Percentiles rank a stretch among this genome's conserved stretches.
Conservation (phyloP, 2,113 vertebrate species). For the Semnopithecus entellus region DNA sequence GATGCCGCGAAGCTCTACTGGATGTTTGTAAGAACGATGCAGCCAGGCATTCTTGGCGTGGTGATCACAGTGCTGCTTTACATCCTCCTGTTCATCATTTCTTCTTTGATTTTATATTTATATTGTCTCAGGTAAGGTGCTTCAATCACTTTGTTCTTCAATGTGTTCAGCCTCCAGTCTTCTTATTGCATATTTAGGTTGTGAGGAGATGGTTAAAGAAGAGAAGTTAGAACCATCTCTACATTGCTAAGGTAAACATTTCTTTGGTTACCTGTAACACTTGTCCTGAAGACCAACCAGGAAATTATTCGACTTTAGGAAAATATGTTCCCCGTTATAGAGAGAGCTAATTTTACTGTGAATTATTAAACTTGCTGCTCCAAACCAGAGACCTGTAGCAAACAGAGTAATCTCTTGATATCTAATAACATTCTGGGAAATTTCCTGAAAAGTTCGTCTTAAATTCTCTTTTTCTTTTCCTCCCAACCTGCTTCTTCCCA, state of each 20-base stretch:
- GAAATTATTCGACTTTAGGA: background rate
- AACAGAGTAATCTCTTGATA: background rate
- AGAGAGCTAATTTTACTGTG: background rate
- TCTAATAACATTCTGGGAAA: background rate
- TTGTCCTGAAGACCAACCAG: background rate
- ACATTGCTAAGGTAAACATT: background rate
- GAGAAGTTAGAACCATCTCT: background rate
- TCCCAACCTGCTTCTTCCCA: background rate
- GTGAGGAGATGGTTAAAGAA: background rate
- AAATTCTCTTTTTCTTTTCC: background rate
- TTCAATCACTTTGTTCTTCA: background rate
- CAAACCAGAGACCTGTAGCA: background rate
- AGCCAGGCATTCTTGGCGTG: conserved; percentile 87
- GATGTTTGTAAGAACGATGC: conserved; percentile 87
- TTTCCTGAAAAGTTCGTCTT: background rate
- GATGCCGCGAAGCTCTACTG: conserved; percentile 96
- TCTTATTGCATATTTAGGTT: background rate
- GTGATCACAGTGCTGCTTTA: conserved; percentile 91
- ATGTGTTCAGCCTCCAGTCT: background rate
- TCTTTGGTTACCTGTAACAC: background rate
- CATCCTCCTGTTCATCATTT: conserved; percentile 87
- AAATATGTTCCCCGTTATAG: background rate
- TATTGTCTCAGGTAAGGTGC: conserved; percentile 91
- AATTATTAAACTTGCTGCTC: background rate
- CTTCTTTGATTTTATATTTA: conserved; percentile 86